A percentile compares a stretch with the other conserved stretches of the same genome.
Evolutionary conservation across 2,888 invertebrate genomes (phyloP).

Genomic region (Heliconius hortense): DNA sequence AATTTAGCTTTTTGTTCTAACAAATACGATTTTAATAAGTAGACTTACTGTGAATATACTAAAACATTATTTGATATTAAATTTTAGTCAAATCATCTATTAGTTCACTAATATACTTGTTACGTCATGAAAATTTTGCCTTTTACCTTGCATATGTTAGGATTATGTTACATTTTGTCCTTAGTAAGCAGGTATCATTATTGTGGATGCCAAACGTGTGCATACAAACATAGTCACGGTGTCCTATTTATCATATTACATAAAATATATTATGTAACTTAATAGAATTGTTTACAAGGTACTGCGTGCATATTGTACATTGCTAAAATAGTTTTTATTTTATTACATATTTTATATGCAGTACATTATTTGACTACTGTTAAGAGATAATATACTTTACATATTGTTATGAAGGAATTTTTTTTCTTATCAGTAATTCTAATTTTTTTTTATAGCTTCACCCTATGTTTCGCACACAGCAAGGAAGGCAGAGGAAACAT

Average conservation of each 20-base stretch:
- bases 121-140: slow-evolving; percentile 52
- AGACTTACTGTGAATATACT: not conserved
- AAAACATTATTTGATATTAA: not conserved
- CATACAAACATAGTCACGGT: slow-evolving; percentile 45
- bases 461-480: too few relatives aligned
- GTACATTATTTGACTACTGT: too few relatives aligned
- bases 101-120: slow-evolving; percentile 17
- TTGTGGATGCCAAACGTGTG: slow-evolving; percentile 56
- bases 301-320: not conserved
- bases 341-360: too few relatives aligned
- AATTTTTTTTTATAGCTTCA: too few relatives aligned
- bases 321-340: not conserved
- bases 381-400: too few relatives aligned
- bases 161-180: slow-evolving; percentile 50
- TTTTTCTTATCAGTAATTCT: too few relatives aligned
- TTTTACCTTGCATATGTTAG: slow-evolving; percentile 43
- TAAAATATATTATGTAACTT: slow-evolving; percentile 34
- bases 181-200: slow-evolving; percentile 33
- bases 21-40: not conserved
- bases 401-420: too few relatives aligned
- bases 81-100: slow-evolving; percentile 13
- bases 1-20: not conserved
- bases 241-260: slow-evolving; percentile 48
- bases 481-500: too few relatives aligned
- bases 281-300: slow-evolving; percentile 22